Percentiles rank a stretch among this genome's conserved stretches.
phyloP scores from a whole-genome alignment of 2,113 vertebrate genomes.

The Triplophysa rosa region DNA sequence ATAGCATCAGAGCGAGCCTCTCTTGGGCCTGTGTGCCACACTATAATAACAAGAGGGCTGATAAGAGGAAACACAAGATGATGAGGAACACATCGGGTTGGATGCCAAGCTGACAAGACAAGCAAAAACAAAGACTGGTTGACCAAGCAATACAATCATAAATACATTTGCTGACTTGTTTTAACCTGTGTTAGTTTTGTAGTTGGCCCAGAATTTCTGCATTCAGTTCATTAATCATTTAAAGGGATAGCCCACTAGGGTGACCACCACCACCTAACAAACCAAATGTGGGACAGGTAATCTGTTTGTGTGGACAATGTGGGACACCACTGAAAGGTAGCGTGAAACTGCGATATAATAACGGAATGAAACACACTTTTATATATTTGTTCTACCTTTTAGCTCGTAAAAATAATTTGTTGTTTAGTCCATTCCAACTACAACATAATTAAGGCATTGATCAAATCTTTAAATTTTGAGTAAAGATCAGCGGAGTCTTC shows the following conservation, averaged over 20 bases:
- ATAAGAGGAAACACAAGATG: conserved; percentile 71
- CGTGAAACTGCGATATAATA: too few species aligned
- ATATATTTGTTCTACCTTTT: too few species aligned
- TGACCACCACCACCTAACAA: too few species aligned
- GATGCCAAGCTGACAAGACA: conserved; percentile 37
- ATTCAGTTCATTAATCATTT: neutral
- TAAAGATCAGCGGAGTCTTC: too few species aligned
- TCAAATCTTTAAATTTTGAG: too few species aligned
- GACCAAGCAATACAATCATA: neutral
- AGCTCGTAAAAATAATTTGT: too few species aligned
- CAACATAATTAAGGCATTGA: too few species aligned
- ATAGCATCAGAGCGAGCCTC: conserved; percentile 68
- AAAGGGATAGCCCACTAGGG: neutral
- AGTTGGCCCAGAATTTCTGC: neutral
- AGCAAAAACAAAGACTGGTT: neutral
- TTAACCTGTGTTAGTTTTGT: neutral
- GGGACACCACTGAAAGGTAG: too few species aligned
- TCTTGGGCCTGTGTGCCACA: conserved; percentile 65
- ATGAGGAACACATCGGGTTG: conserved; percentile 63
- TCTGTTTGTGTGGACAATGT: too few species aligned
- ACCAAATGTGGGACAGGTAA: too few species aligned
- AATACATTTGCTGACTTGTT: neutral
- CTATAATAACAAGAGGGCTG: conserved; percentile 66
- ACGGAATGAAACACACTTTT: too few species aligned
- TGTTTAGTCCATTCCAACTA: too few species aligned